Percentiles rank a stretch among this genome's conserved stretches.
Conservation (phyloP, 2,113 vertebrate genomes). For the Nothoprocta pentlandii region DNA sequence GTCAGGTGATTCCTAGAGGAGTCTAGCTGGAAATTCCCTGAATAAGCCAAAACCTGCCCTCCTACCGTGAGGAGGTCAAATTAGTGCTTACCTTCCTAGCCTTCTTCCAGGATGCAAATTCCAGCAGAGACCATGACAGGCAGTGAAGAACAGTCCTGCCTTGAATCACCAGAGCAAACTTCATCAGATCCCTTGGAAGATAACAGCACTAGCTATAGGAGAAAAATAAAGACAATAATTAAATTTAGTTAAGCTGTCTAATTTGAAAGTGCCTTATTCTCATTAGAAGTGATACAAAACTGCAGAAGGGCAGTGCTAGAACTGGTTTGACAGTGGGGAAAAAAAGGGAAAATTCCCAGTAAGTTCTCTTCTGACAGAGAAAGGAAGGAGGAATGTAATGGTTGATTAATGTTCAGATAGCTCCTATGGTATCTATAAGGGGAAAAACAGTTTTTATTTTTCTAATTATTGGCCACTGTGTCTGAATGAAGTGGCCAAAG, state of each 20-base stretch:
- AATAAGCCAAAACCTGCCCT: background rate
- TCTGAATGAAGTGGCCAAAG: background rate
- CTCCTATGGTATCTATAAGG: background rate
- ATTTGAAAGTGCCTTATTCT: background rate
- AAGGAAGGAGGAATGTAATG: background rate
- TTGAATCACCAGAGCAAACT: background rate
- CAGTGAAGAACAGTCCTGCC: background rate
- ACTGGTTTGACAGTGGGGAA: background rate
- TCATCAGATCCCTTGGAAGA: background rate
- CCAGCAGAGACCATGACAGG: background rate
- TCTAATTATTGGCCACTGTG: background rate
- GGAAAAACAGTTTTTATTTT: slow-evolving; percentile 7
- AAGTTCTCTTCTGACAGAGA: background rate
- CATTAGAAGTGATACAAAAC: background rate
- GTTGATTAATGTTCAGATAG: background rate
- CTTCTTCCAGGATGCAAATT: background rate
- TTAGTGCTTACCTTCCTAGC: background rate
- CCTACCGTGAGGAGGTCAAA: background rate
- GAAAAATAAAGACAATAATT: background rate
- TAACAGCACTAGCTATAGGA: background rate
- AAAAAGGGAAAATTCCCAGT: background rate
- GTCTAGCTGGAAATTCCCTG: background rate
- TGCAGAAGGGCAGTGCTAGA: background rate
- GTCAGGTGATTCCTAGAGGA: background rate
- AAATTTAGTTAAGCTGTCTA: background rate